Base-by-base conservation (phyloP, 2,797 vertebrate genomes). In the Acanthiza pusilla region DNA sequence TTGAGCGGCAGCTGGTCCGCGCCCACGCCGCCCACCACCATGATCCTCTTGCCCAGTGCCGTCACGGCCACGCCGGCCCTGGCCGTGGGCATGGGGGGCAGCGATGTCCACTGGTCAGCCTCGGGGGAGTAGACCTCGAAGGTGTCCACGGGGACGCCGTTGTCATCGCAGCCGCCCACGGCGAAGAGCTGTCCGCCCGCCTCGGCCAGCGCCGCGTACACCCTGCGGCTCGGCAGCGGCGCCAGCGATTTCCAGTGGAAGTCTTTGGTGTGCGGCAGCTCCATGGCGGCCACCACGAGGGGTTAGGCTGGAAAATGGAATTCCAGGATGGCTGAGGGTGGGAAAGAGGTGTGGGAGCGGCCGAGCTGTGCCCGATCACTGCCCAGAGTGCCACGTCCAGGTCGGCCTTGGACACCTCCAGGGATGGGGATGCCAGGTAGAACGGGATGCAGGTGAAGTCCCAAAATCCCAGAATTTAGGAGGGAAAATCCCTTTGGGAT, bases 241-340 rank as follows among this genome's bases (percentile, higher is more conserved):
- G 99, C 98, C 76, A 99, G 98, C 63, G 97, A 98, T 95, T 99
- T 99, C 99, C 99, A 99, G 86, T 99, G 99, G 97, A 99, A 99
- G 90, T 99, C 99, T 15, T 98, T 98, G 97, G 98, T 97, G 54
- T 94, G 98, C 32, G 99, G 98, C 48, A 98, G 95, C 13, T 98
- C 98, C 99, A 99, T 99, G 89, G 92, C 16, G 71, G 88, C 3
- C 7, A 8, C 10, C 30, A 2, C 72, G 42, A 25, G 62, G 43
- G n/a, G 2, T 27, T 7, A 1, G 6, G 51, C 43, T 75, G 81
- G 53, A 1, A 7, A 34, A 18, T 1, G 3, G 11, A 3, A 34
- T 45, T 23, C 3, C 0, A 10, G 40, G 3, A 4, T 32, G 3
- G 2, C 3, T 7, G 30, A 48, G 10, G 47, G 30, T 26, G 68